A percentile compares a stretch with the other conserved stretches of the same genome.
phyloP scores from a whole-genome alignment of 2,888 invertebrate species.

The Nymphalis c-album region DNA sequence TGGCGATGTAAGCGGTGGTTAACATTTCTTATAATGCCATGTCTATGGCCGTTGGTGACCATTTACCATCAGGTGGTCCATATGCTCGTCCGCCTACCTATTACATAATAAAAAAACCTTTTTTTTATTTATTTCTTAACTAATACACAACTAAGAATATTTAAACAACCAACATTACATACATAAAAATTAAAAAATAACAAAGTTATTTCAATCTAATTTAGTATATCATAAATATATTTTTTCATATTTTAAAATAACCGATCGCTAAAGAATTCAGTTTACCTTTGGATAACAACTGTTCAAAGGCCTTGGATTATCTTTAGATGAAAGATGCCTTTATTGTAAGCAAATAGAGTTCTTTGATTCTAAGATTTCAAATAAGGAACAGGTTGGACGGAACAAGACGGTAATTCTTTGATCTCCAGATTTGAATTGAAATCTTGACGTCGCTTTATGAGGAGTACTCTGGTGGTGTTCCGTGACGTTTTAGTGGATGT shows the following conservation, averaged over 20 bases:
- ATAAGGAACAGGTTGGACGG: constrained; percentile 37
- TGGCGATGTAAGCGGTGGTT: too few species aligned
- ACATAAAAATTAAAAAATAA: background rate
- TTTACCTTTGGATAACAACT: constrained; percentile 22
- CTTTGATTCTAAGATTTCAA: constrained; percentile 32
- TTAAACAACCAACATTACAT: too few species aligned
- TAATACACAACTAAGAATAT: too few species aligned
- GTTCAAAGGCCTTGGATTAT: constrained; percentile 18
- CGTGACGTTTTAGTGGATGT: constrained; percentile 11
- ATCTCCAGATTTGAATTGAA: constrained; percentile 40
- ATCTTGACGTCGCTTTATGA: constrained; percentile 39
- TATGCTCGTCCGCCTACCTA: too few species aligned
- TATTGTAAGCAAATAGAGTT: constrained; percentile 35
- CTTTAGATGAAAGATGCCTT: constrained; percentile 25
- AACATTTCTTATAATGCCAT: too few species aligned
- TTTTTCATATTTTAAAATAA: background rate
- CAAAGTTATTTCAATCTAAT: background rate
- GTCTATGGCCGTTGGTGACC: too few species aligned
- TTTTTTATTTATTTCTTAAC: too few species aligned
- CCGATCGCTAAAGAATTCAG: background rate
- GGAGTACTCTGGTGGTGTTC: constrained; percentile 22
- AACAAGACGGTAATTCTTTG: constrained; percentile 40
- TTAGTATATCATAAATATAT: background rate
- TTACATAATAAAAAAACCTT: too few species aligned
- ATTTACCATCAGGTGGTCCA: too few species aligned